A percentile compares a stretch with the other conserved stretches of the same genome.
Evolutionary conservation across 1,140 invertebrate species (phyloP).

Genomic region (Episyrphus balteatus): DNA sequence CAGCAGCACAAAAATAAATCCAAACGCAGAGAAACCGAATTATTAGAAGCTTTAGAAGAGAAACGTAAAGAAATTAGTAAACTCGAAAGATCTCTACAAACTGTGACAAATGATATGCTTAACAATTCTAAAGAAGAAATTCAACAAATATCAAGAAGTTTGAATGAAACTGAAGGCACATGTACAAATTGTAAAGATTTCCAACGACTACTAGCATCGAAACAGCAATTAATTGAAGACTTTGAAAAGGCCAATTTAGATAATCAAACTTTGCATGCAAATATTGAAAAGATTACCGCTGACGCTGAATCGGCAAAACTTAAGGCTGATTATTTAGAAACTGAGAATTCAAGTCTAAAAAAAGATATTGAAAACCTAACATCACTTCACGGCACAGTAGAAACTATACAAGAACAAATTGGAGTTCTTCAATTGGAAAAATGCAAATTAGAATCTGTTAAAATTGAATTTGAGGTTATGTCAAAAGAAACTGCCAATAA

Average conservation of each 20-base stretch:
- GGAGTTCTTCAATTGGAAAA: not conserved
- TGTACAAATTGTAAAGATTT: conserved; percentile 20
- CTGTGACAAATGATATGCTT: conserved; percentile 6
- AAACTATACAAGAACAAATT: not conserved
- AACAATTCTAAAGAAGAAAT: conserved; percentile 17
- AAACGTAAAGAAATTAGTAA: conserved; percentile 13
- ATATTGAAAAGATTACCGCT: not conserved
- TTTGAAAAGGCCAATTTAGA: conserved; percentile 2
- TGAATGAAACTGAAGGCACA: conserved; percentile 9
- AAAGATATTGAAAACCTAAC: not conserved
- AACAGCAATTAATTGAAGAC: conserved; percentile 6
- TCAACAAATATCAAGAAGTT: conserved; percentile 7
- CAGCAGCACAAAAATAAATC: conserved; percentile 20
- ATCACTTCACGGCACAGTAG: not conserved
- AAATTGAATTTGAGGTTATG: not conserved
- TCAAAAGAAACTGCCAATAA: not conserved
- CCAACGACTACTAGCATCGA: conserved; percentile 10
- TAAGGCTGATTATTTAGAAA: not conserved
- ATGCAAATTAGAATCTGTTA: not conserved
- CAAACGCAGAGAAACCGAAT: conserved; percentile 22
- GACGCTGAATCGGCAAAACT: not conserved
- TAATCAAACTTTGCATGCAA: conserved; percentile 3
- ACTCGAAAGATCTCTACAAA: conserved; percentile 11
- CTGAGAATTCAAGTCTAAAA: not conserved
- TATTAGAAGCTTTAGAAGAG: conserved; percentile 18